A percentile compares a stretch with the other conserved stretches of the same genome.
Conservation (phyloP, 53 echinoderm and acorn worm genomes). For the Crossaster papposus region DNA sequence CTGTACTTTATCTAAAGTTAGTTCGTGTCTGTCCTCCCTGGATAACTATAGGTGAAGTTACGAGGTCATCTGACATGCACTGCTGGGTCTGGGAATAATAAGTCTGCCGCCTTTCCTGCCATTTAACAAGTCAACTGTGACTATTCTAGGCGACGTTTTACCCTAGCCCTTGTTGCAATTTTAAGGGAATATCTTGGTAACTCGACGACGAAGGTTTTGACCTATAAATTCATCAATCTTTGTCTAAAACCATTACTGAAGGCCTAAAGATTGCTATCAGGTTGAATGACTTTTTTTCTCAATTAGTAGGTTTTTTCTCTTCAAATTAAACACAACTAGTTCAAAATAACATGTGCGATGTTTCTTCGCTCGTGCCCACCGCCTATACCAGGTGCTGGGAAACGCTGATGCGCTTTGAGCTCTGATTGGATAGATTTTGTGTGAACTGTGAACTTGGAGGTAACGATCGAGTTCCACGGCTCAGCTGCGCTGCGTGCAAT, state of each 20-base stretch:
- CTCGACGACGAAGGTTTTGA: not conserved
- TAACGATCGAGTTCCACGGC: no score
- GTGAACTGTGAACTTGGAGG: no score
- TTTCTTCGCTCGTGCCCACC: no score
- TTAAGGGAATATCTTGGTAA: not conserved
- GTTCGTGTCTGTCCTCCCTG: not conserved
- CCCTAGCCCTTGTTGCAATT: not conserved
- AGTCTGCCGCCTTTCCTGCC: not conserved
- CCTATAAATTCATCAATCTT: constrained; percentile 13
- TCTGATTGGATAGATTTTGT: no score
- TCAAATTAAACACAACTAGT: no score
- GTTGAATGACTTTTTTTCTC: not conserved
- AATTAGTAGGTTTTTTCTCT: not conserved
- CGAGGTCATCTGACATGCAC: constrained; percentile 21
- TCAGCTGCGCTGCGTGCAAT: no score
- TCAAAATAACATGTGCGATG: no score
- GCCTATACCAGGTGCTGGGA: no score
- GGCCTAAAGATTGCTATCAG: not conserved
- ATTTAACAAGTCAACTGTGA: not conserved
- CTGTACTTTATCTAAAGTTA: not conserved
- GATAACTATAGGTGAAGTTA: not conserved
- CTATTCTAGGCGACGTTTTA: not conserved
- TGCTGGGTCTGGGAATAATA: not conserved
- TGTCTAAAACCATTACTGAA: not conserved
- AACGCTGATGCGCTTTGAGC: no score